Percentiles rank a stretch among this genome's conserved stretches.
These are phyloP conservation scores for Sebastolobus alascanus DNA, from an alignment of 2,797 vertebrate genomes.

Conservation along the genomic window DNA sequence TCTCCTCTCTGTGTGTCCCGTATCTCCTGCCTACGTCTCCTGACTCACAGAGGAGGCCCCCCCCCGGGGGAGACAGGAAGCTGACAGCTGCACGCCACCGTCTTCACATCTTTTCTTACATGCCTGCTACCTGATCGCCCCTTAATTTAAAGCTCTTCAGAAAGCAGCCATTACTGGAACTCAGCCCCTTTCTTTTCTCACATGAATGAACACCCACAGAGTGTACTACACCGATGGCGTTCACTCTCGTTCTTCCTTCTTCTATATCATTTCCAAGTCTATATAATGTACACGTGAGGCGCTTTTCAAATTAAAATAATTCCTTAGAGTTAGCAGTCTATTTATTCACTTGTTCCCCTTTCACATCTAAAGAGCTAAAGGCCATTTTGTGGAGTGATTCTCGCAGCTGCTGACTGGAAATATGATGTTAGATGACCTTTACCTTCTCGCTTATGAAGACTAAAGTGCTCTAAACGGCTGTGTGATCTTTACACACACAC, in stretches of 20 bases:
- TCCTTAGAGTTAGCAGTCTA: not conserved
- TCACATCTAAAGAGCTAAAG: not conserved
- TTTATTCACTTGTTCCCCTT: not conserved
- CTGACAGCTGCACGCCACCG: conserved; percentile 29
- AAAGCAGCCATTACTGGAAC: conserved; percentile 24
- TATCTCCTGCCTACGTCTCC: conserved; percentile 15
- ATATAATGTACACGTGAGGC: not conserved
- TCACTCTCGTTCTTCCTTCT: not conserved
- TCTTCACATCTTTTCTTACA: conserved; percentile 30
- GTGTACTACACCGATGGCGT: not conserved
- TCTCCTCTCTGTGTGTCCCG: conserved; percentile 8
- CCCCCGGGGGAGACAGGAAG: conserved; percentile 20
- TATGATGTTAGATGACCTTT: conserved; percentile 10
- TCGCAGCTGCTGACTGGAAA: conserved; percentile 20
- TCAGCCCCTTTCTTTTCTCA: conserved; percentile 2
- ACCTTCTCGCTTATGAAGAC: not conserved
- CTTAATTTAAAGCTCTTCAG: conserved; percentile 28
- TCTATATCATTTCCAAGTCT: not conserved
- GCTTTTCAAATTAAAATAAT: conserved; percentile 10
- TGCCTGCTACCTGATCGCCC: conserved; percentile 40
- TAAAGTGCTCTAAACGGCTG: not conserved
- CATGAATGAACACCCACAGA: conserved; percentile 16
- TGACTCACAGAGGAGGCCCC: conserved; percentile 19
- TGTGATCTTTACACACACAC: not conserved
- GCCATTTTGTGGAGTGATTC: not conserved